Evolutionary conservation across 1,140 invertebrate genomes (phyloP).

Genomic region (Aethina tumida): DNA sequence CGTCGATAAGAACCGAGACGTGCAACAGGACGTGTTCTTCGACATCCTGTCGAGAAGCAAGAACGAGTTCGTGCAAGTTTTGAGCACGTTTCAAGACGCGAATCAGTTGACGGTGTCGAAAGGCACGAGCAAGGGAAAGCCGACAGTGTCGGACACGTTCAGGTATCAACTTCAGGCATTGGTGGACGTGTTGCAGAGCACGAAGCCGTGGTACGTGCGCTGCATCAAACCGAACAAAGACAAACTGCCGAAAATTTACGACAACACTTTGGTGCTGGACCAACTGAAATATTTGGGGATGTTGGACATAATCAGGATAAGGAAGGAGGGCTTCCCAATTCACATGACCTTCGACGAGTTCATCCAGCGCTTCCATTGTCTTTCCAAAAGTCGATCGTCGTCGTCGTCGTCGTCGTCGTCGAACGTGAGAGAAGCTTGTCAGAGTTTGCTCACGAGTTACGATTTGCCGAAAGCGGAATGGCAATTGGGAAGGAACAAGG

Average conservation of each 20-base stretch:
- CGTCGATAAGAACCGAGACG: constrained; percentile 94
- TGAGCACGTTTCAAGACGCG: constrained; percentile 72
- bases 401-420: no score
- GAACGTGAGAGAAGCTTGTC: constrained; percentile 28
- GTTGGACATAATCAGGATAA: constrained; percentile 90
- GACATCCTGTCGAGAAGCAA: constrained; percentile 80
- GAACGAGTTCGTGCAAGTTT: constrained; percentile 79
- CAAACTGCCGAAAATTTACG: constrained; percentile 77
- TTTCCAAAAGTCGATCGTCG: constrained; percentile 40
- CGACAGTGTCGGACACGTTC: constrained; percentile 89
- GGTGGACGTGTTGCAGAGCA: constrained; percentile 83
- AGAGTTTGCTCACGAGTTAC: constrained; percentile 45
- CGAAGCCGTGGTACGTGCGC: constrained; percentile 91
- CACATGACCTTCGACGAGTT: constrained; percentile 75
- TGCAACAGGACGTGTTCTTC: constrained; percentile 91
- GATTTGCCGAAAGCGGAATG: constrained; percentile 65
- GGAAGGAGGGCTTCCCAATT: constrained; percentile 87
- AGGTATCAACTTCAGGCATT: constrained; percentile 82
- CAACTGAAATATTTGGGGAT: constrained; percentile 91
- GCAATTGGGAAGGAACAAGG: constrained; percentile 86
- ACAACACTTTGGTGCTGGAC: constrained; percentile 74
- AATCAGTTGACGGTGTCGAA: constrained; percentile 62
- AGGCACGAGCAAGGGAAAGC: constrained; percentile 82
- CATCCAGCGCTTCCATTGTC: constrained; percentile 63
- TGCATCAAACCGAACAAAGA: constrained; percentile 91